A percentile compares a stretch with the other conserved stretches of the same genome.
phyloP scores from a whole-genome alignment of 2,888 invertebrate species.

The Arctia plantaginis region DNA sequence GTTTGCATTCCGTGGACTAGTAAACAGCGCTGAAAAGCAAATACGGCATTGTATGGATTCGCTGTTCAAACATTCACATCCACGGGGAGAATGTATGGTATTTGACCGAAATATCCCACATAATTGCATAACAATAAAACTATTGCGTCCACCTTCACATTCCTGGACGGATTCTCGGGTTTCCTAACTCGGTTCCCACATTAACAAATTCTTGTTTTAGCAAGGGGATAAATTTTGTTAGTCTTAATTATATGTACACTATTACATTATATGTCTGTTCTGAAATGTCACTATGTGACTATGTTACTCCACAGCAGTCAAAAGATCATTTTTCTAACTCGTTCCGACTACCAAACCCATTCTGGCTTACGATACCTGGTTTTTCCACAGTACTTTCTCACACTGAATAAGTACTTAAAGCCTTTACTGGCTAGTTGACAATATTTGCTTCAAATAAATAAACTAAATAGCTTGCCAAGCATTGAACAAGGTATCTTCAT shows the following conservation, averaged over 20 bases:
- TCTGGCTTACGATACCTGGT: neutral
- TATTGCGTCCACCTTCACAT: constrained; percentile 41
- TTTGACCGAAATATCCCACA: constrained; percentile 48
- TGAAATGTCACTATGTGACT: neutral
- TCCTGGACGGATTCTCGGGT: constrained; percentile 37
- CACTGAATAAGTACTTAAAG: neutral
- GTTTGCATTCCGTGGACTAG: constrained; percentile 28
- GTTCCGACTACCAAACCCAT: neutral
- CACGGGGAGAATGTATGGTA: constrained; percentile 41
- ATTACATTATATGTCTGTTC: neutral
- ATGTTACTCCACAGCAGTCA: neutral
- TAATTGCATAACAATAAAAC: constrained; percentile 53
- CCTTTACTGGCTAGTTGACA: constrained; percentile 8
- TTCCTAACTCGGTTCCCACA: constrained; percentile 44
- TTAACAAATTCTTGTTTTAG: constrained; percentile 39
- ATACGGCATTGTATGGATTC: constrained; percentile 55
- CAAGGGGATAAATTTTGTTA: constrained; percentile 6
- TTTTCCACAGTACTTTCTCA: constrained; percentile 12
- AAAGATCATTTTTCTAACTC: neutral
- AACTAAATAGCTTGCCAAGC: neutral
- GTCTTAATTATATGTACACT: neutral
- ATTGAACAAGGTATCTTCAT: constrained; percentile 7
- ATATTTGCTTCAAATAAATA: constrained; percentile 9
- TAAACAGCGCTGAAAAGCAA: constrained; percentile 52
- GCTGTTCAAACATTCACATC: constrained; percentile 56